phyloP scores from a whole-genome alignment of 1,140 invertebrate genomes.

The Meloidogyne floridensis region DNA sequence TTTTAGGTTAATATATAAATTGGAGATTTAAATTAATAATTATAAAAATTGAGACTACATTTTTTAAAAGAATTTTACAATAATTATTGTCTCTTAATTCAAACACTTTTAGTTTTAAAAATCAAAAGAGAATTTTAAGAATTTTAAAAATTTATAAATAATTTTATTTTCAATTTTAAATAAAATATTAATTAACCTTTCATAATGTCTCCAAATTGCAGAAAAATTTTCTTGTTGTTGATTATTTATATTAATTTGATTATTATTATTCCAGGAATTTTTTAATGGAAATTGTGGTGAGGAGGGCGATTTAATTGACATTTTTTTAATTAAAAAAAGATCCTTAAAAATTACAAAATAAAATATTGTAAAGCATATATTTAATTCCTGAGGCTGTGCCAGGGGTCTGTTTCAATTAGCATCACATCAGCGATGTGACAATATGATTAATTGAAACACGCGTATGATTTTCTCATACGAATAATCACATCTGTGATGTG shows the following conservation, averaged over 20 bases:
- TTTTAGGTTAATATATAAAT: no score
- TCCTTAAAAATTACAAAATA: background rate
- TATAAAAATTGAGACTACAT: no score
- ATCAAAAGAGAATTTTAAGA: background rate
- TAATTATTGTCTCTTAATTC: no score
- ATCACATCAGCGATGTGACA: no score
- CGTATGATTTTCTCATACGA: no score
- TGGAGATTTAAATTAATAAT: no score
- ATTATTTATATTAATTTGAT: background rate
- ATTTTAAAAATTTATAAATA: background rate
- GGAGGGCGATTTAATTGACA: background rate
- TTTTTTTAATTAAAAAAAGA: background rate
- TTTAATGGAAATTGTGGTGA: background rate
- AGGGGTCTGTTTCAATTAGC: no score
- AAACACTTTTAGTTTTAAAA: background rate
- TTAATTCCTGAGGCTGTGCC: no score
- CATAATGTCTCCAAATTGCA: slow-evolving; percentile 28
- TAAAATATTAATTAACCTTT: background rate
- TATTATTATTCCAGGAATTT: background rate
- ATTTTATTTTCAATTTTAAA: no score
- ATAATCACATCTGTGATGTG: no score
- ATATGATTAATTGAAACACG: no score
- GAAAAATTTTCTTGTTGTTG: slow-evolving; percentile 16
- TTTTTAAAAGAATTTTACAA: no score
- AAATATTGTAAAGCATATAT: background rate